Base-by-base conservation (phyloP, 2,113 vertebrate genomes). In the Eulemur rufifrons region DNA sequence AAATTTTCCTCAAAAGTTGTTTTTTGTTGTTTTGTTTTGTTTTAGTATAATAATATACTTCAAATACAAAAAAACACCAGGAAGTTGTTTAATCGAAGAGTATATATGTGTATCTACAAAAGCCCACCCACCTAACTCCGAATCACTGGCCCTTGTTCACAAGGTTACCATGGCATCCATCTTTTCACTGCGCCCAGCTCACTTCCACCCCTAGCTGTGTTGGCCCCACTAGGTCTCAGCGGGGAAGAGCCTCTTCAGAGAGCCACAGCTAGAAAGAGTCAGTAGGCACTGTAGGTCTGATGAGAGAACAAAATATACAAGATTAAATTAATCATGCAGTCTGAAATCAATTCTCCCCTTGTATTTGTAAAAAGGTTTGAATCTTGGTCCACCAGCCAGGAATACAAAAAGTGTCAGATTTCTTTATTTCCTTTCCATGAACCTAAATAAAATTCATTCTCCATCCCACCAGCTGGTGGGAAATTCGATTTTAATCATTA, bases 131-230 rank as follows among this genome's bases (percentile, higher is more conserved):
- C 78, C 76, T 94, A 21, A 63, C 12, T 34, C 73, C 6, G 77
- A 69, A 81, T 71, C n/a, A 34, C 2, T 34, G 17, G 74, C 32
- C 61, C 56, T 80, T 2, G 15, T 86, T 93, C 56, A 3, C 23
- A 18, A 80, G 71, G 91, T 96, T 97, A 61, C 95, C 94, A 95
- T 96, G 90, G 94, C 54, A 97, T 20, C 82, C n/a, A 25, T 45
- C 82, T 68, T 91, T 84, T 47, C 29, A 12, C 32, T 47, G 20
- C 37, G 5, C 7, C 9, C 14, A 15, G 89, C 82, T 95, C 66
- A 10, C 64, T 95, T 56, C 29, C 78, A 69, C 59, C 37, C 34
- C 82, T 54, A 45, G 52, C 50, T 32, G 82, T 32, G 64, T 39
- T 50, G 84, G 45, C 29, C 71, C 71, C 8, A 2, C 81, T 34